Evolutionary conservation across 2,113 vertebrate genomes (phyloP).

Genomic region (Notechis scutatus): DNA sequence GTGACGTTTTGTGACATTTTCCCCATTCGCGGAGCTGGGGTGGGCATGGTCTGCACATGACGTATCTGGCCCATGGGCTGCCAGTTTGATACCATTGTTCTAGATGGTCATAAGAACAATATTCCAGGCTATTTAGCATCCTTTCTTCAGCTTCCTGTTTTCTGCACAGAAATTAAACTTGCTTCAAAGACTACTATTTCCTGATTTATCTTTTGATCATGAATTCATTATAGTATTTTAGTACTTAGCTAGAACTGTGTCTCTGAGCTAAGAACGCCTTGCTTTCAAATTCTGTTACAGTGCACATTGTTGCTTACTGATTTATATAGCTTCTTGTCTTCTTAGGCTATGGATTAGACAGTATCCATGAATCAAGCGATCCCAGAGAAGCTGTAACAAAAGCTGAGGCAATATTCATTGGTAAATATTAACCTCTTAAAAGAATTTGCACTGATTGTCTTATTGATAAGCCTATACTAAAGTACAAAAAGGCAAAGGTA

Average conservation of each 20-base stretch:
- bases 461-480: neutral
- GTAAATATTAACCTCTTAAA: constrained; percentile 59
- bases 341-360: constrained; percentile 80
- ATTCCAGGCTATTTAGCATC: neutral
- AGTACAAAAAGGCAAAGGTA: neutral
- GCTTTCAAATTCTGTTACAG: neutral
- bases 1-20: too few relatives aligned
- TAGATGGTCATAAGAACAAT: neutral
- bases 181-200: neutral
- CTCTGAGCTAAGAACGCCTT: neutral
- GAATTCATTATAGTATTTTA: neutral
- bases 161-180: neutral
- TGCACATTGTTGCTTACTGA: neutral
- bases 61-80: too few relatives aligned
- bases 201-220: neutral
- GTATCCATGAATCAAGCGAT: constrained; percentile 80
- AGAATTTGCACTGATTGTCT: neutral
- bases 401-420: constrained; percentile 83
- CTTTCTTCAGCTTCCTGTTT: neutral
- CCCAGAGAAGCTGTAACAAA: constrained; percentile 76
- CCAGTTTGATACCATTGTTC: too few relatives aligned
- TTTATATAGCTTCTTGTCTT: neutral
- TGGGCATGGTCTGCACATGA: too few relatives aligned
- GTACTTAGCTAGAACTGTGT: neutral
- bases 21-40: too few relatives aligned